A percentile compares a stretch with the other conserved stretches of the same genome.
These are phyloP conservation scores for Rhabdophis nuchalis DNA, from an alignment of 2,797 vertebrate genomes.

Conservation along the genomic window DNA sequence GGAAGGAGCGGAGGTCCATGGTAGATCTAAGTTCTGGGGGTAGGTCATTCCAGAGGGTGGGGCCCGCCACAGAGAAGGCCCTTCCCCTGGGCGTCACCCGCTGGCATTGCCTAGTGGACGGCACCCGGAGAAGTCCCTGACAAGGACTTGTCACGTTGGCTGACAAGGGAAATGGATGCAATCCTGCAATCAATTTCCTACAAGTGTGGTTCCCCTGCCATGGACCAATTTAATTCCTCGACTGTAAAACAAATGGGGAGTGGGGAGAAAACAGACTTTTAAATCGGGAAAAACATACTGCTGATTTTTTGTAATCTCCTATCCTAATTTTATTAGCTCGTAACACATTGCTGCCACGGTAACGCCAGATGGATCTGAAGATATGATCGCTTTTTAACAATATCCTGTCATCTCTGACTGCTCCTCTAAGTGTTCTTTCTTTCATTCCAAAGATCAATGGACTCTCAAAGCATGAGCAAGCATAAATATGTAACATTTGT, in stretches of 20 bases:
- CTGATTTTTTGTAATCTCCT: constrained; percentile 34
- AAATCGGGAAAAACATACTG: constrained; percentile 15
- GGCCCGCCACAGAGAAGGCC: too few relatives aligned
- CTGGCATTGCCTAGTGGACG: too few relatives aligned
- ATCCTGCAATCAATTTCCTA: constrained; percentile 30
- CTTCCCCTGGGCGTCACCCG: too few relatives aligned
- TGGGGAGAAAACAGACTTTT: neutral
- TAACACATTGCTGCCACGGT: constrained; percentile 45
- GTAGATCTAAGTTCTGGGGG: too few relatives aligned
- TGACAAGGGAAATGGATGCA: constrained; percentile 26
- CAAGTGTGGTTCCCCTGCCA: constrained; percentile 3
- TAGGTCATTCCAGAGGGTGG: too few relatives aligned
- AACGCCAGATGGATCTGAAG: constrained; percentile 62
- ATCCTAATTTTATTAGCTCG: constrained; percentile 59
- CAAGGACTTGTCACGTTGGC: too few relatives aligned
- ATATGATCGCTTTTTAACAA: constrained; percentile 64
- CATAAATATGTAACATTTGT: constrained; percentile 51
- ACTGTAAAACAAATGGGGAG: constrained; percentile 39
- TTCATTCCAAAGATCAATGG: constrained; percentile 64
- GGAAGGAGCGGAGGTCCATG: too few relatives aligned
- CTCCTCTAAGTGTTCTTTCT: constrained; percentile 54
- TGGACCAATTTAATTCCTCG: constrained; percentile 22
- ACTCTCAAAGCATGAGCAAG: constrained; percentile 57
- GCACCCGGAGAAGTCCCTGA: too few relatives aligned
- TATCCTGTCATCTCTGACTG: constrained; percentile 62